Evolutionary conservation across 2,113 vertebrate genomes (phyloP).

Genomic region (Tylochromis polylepis): DNA sequence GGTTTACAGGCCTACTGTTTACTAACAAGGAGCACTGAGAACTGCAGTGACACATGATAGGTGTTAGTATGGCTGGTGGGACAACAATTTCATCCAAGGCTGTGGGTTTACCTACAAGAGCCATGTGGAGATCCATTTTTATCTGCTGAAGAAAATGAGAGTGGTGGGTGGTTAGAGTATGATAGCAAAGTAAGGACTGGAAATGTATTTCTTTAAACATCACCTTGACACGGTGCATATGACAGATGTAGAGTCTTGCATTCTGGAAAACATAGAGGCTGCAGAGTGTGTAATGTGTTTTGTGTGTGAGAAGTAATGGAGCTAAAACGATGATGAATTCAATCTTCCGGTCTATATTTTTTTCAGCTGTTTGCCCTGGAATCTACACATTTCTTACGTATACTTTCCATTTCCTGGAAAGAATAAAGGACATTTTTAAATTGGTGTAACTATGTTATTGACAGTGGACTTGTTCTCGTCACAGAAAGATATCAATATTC

Average conservation of each 20-base stretch:
- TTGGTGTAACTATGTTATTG: background rate
- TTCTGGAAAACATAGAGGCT: background rate
- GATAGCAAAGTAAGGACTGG: background rate
- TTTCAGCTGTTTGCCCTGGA: background rate
- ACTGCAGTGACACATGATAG: background rate
- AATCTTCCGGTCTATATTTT: background rate
- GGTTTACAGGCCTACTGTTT: background rate
- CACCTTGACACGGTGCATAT: background rate
- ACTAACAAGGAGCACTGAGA: background rate
- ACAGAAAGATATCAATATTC: slow-evolving; percentile 35
- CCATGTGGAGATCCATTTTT: slow-evolving; percentile 16
- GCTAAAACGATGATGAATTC: slow-evolving; percentile 17
- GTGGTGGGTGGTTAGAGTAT: background rate
- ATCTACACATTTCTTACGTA: background rate
- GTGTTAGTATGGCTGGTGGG: background rate
- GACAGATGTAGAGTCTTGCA: slow-evolving; percentile 2
- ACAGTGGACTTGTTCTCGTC: slow-evolving; percentile 10
- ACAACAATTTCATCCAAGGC: background rate
- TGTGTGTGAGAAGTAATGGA: background rate
- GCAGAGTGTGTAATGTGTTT: background rate
- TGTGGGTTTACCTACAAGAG: background rate
- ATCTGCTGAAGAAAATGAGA: background rate
- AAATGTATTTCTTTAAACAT: background rate
- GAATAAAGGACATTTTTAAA: background rate
- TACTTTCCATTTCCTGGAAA: background rate